These are phyloP conservation scores for Pteronura brasiliensis DNA, from an alignment of 2,113 vertebrate species.

Conservation along the genomic window DNA sequence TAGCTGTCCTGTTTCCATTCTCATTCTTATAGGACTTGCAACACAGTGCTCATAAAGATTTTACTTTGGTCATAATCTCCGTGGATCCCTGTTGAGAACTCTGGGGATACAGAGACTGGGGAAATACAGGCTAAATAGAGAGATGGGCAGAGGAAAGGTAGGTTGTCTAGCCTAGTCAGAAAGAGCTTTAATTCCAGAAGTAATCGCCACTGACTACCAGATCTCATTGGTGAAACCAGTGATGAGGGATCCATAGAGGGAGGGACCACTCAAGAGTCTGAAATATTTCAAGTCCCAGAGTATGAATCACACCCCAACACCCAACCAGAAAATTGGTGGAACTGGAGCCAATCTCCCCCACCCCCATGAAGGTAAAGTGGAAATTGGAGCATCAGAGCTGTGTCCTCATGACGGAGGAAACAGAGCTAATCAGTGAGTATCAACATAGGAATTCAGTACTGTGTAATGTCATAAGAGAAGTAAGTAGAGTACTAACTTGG, in stretches of 20 bases:
- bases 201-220: neutral
- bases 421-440: neutral
- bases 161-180: neutral
- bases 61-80: neutral
- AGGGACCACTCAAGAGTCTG: neutral
- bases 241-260: neutral
- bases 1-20: neutral
- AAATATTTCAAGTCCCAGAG: neutral
- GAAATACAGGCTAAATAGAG: neutral
- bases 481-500: neutral
- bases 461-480: neutral
- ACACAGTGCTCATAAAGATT: neutral
- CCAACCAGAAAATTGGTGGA: neutral
- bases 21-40: constrained; percentile 4
- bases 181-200: neutral
- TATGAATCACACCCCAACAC: neutral
- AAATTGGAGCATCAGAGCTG: neutral
- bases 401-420: neutral
- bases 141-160: neutral
- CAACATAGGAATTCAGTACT: neutral
- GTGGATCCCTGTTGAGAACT: neutral
- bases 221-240: neutral
- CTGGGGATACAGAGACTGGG: neutral
- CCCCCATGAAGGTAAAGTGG: neutral
- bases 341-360: neutral